Conservation (phyloP, 2,797 vertebrate species). For the Chromobotia macracanthus region DNA sequence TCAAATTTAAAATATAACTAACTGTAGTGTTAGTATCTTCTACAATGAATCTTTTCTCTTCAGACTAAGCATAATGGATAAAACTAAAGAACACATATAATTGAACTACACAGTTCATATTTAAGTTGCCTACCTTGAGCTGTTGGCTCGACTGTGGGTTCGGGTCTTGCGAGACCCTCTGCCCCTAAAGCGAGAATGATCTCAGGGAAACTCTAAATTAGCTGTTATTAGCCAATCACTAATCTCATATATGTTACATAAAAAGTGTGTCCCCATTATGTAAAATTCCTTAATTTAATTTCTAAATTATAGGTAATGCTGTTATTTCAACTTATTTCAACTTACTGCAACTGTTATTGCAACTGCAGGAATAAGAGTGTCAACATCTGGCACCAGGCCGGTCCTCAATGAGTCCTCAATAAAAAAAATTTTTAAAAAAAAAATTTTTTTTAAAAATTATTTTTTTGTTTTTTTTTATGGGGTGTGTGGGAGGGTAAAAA, state of each 20-base stretch:
- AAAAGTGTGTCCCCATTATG: not conserved
- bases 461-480: too few relatives aligned
- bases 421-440: too few relatives aligned
- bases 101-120: not conserved
- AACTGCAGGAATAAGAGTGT: conserved; percentile 94
- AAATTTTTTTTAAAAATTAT: too few relatives aligned
- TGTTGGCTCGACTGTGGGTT: conserved; percentile 90
- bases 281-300: not conserved
- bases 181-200: conserved; percentile 89
- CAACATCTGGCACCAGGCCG: conserved; percentile 86
- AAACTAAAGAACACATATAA: not conserved
- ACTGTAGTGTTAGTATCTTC: too few relatives aligned
- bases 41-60: not conserved
- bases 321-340: too few relatives aligned
- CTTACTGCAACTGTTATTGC: too few relatives aligned
- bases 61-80: not conserved
- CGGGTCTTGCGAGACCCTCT: conserved; percentile 91
- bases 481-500: too few relatives aligned
- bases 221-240: not conserved
- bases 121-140: conserved; percentile 74
- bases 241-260: not conserved
- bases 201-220: not conserved
- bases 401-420: conserved; percentile 96
- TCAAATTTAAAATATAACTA: too few relatives aligned
- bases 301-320: not conserved